phyloP scores from a whole-genome alignment of 2,113 vertebrate species.

The Catagonus wagneri region DNA sequence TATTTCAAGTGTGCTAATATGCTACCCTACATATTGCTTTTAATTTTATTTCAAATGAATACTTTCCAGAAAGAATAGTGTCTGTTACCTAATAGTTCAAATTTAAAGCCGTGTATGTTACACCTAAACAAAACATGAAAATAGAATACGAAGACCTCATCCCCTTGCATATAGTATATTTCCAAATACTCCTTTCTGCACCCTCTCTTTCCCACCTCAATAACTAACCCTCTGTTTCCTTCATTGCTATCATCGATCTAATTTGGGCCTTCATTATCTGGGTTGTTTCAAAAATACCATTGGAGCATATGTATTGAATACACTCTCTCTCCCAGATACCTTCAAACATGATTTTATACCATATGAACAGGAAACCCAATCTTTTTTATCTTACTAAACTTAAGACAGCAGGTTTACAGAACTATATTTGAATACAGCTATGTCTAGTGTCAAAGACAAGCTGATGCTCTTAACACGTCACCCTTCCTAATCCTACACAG shows the following conservation, averaged over 20 bases:
- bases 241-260: background rate
- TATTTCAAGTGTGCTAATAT: background rate
- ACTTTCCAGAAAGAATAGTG: background rate
- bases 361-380: background rate
- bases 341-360: background rate
- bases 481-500: background rate
- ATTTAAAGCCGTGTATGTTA: background rate
- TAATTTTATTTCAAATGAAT: background rate
- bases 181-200: background rate
- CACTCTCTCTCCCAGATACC: background rate
- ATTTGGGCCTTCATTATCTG: background rate
- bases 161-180: background rate
- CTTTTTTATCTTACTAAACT: background rate
- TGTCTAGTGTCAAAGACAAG: background rate
- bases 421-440: background rate
- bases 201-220: background rate
- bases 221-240: background rate
- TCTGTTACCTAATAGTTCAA: background rate
- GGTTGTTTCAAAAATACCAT: background rate
- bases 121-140: background rate
- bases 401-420: background rate
- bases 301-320: too few relatives aligned
- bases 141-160: background rate
- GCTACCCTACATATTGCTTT: background rate
- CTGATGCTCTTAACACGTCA: background rate